These are phyloP conservation scores for Melanotaenia trifasciata DNA, from an alignment of 2,797 vertebrate genomes.

Conservation along the genomic window DNA sequence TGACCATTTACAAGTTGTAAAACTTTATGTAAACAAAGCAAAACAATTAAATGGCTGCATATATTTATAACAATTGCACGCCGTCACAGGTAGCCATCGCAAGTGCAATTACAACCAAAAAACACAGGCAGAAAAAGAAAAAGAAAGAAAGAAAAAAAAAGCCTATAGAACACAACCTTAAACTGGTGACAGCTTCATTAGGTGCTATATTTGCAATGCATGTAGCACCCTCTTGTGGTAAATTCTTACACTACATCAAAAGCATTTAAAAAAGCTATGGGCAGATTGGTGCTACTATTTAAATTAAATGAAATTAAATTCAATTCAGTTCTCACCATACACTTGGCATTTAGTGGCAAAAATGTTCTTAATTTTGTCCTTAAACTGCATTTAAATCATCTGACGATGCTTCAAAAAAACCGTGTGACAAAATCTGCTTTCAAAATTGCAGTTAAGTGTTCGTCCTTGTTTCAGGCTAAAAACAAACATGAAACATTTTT, in stretches of 20 bases:
- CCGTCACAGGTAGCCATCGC: constrained; percentile 20
- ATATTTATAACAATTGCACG: constrained; percentile 32
- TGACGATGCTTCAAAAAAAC: background rate
- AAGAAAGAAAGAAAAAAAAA: background rate
- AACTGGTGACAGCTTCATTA: background rate
- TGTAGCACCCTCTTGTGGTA: constrained; percentile 67
- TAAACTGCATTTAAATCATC: constrained; percentile 22
- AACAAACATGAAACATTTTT: constrained; percentile 35
- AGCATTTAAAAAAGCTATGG: constrained; percentile 17
- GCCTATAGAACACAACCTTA: background rate
- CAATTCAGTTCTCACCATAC: constrained; percentile 12
- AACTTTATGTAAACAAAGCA: constrained; percentile 24
- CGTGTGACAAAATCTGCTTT: constrained; percentile 8
- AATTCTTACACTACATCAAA: constrained; percentile 28
- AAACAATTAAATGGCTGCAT: constrained; percentile 45
- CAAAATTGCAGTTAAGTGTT: constrained; percentile 3
- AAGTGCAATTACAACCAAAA: constrained; percentile 28
- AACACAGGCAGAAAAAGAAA: background rate
- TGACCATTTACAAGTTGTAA: constrained; percentile 12
- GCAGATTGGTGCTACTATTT: background rate
- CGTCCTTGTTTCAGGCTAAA: constrained; percentile 13
- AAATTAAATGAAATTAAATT: background rate
- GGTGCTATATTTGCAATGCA: constrained; percentile 37
- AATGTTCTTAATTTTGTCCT: constrained; percentile 25
- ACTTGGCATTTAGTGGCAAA: constrained; percentile 37